Evolutionary conservation across 2,113 vertebrate genomes (phyloP), one percentile per base, ranked within the genome.

Genomic region (Limnothrissa miodon): DNA sequence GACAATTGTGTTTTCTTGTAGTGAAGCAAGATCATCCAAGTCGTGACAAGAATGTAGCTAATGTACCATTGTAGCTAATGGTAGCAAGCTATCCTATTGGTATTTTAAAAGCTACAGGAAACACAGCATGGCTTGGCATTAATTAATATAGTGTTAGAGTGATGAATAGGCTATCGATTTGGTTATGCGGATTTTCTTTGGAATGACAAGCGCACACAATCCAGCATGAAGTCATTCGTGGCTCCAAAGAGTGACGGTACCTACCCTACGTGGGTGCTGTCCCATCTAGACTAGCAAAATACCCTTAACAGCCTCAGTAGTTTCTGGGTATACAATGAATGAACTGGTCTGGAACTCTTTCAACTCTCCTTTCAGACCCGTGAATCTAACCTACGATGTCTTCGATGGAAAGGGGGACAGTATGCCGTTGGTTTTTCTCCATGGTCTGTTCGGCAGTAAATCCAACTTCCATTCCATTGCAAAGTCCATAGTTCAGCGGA

Each of bases 391-490:
- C 11, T 94, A 97, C 21, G 90, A 92, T 2, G 93, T 95, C 82
- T 90, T 95, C 11, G 93, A 94, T 5, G 95, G 94, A 33, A 92
- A 83, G 44, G 92, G 89, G 11, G 91, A 92, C 0, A 92, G 85
- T 39, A 92, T 92, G 1, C 96, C 97, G 29, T 89, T 99, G 0
- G 92, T 99, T 86, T 94, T 99, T 84, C 95, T 99, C 5, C 98
- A 99, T 0, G 98, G 98, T 21, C 93, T 99, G 42, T 97, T 99
- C 83, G 98, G 98, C 82, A 96, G 95, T 93, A 97, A 93, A 83
- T 90, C 93, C 62, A 99, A 98, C 91, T 97, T 99, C 87, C 94
- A 95, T 74, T 95, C 96, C 0, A 94, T 97, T 80, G 96, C 96
- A 0, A 96, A 96, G 87, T 92, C 93, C 0, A 89, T 99, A 88